Evolutionary conservation across 1,140 invertebrate genomes (phyloP).

Genomic region (Aphidius gifuensis): DNA sequence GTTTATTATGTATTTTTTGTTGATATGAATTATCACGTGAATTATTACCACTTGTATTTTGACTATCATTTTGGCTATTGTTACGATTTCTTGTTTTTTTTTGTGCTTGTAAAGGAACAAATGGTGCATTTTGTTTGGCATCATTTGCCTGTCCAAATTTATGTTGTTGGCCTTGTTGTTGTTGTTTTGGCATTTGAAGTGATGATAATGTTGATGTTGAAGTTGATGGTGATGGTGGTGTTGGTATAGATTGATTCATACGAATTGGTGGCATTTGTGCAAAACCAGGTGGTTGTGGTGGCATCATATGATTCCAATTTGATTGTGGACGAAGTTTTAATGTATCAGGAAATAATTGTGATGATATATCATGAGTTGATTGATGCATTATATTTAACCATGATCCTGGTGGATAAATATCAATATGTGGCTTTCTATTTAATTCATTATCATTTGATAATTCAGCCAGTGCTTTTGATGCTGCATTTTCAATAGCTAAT

Average conservation of each 20-base stretch:
- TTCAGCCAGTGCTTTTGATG: slow-evolving; percentile 42
- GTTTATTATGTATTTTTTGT: slow-evolving; percentile 13
- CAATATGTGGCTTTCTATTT: slow-evolving; percentile 26
- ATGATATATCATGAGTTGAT: slow-evolving; percentile 13
- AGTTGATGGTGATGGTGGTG: slow-evolving; percentile 9
- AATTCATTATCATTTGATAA: slow-evolving; percentile 32
- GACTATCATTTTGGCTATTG: slow-evolving; percentile 19
- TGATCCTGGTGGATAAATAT: slow-evolving; percentile 34
- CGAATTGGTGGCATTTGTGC: slow-evolving; percentile 11
- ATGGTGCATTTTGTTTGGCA: slow-evolving; percentile 39
- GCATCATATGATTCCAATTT: slow-evolving; percentile 19
- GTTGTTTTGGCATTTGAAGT: too few species aligned
- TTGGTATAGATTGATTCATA: slow-evolving; percentile 20
- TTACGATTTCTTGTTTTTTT: slow-evolving; percentile 45
- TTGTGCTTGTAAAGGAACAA: slow-evolving; percentile 54
- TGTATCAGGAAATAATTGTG: slow-evolving; percentile 19
- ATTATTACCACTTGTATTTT: slow-evolving; percentile 13
- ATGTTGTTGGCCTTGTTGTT: neutral
- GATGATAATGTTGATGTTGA: too few species aligned
- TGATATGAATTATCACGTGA: slow-evolving; percentile 13
- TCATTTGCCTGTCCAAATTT: slow-evolving; percentile 29
- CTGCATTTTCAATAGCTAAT: slow-evolving; percentile 50
- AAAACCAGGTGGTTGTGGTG: slow-evolving; percentile 12
- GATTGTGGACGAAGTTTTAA: slow-evolving; percentile 22
- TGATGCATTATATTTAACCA: slow-evolving; percentile 31